Percentiles rank a stretch among this genome's conserved stretches.
Evolutionary conservation across 2,113 vertebrate species (phyloP).

Genomic region (western clawed frog (Xenopus tropicalis)): UCB_Xtro_10.0 CM004443.2:43659501-43660000

Average conservation of each 20-base stretch:
- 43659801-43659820: constrained; percentile 5
- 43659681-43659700: not conserved
- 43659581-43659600: not conserved
- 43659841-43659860: constrained; percentile 23
- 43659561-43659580: not conserved
- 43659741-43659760: too few species aligned
- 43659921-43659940: constrained; percentile 8
- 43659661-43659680: not conserved
- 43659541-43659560: too few species aligned
- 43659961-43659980: constrained; percentile 12
- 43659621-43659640: not conserved
- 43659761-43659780: too few species aligned
- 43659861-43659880: constrained; percentile 11
- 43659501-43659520: too few species aligned
- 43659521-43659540: too few species aligned
- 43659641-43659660: not conserved
- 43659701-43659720: not conserved
- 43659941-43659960: constrained; percentile 21
- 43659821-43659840: constrained; percentile 18
- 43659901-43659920: constrained; percentile 30
- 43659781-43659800: not conserved
- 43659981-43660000: constrained; percentile 34
- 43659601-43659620: not conserved
- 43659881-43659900: constrained; percentile 22
- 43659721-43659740: too few species aligned